Evolutionary conservation across 1,140 invertebrate genomes (phyloP).

Genomic region (Caenorhabditis latens): DNA sequence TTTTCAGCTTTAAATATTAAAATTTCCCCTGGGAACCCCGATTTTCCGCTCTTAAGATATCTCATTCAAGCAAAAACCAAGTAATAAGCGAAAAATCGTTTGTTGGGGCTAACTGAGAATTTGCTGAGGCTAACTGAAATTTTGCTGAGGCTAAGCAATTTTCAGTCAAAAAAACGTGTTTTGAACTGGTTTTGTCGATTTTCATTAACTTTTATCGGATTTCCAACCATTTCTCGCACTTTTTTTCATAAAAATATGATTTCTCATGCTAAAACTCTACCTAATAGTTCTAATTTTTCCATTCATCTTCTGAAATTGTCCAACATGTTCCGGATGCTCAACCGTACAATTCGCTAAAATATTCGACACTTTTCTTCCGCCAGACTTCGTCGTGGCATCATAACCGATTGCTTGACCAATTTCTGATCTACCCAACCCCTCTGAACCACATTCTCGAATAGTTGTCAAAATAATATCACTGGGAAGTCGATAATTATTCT

Average conservation of each 20-base stretch:
- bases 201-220: too few species aligned
- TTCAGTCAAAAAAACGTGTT: too few species aligned
- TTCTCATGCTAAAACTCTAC: conserved; percentile 23
- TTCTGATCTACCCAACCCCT: conserved; percentile 59
- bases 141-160: conserved; percentile 1
- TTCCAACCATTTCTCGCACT: too few species aligned
- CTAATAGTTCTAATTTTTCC: conserved; percentile 72
- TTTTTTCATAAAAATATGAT: too few species aligned
- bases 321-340: conserved; percentile 71
- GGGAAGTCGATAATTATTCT: conserved; percentile 9
- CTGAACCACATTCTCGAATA: conserved; percentile 11
- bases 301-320: conserved; percentile 75
- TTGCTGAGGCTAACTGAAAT: too few species aligned
- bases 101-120: background rate
- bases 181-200: background rate
- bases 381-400: conserved; percentile 59
- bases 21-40: too few species aligned
- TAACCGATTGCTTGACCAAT: conserved; percentile 19
- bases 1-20: too few species aligned
- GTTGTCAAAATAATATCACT: conserved; percentile 25
- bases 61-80: too few species aligned
- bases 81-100: too few species aligned
- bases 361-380: conserved; percentile 71
- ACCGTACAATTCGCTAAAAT: conserved; percentile 66
- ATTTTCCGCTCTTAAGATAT: too few species aligned